Evolutionary conservation across 2,113 vertebrate genomes (phyloP), one percentile per base, ranked within the genome.

Genomic region (Hyperoodon ampullatus): DNA sequence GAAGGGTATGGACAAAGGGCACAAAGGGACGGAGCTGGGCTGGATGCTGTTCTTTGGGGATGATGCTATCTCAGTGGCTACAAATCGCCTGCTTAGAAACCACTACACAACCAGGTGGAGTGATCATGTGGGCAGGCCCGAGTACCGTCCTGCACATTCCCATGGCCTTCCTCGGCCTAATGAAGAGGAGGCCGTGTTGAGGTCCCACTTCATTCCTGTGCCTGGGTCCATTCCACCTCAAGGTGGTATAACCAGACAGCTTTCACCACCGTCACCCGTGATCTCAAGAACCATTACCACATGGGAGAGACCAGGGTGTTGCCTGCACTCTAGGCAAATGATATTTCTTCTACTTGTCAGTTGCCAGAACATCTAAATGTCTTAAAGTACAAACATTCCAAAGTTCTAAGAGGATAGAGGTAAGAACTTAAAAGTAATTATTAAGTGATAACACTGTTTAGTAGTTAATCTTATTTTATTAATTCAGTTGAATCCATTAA

Each of bases 391-490:
- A 90, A 81, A 88, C 18, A 81, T 47, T 55, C 23, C 44, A 13
- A 72, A 80, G 24, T 47, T 30, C 58, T 47, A 47, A 58, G 50
- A 94, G 13, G 35, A 47, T 4, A 44, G n/a, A 89, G 35, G 26
- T 42, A 5, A 85, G 47, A 85, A 92, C 14, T 70, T 53, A 42
- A 85, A 94, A 81, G 28, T 65, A 74, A 61, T 24, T n/a, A 35
- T 15, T 58, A 90, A 75, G 60, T 26, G 66, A 58, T 58, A 71
- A 39, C 65, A 75, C 7, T 42, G 80, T 23, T 47, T 50, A 75
- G 21, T 39, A 68, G 42, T 89, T 55, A 70, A 66, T 81, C 65
- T 81, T 78, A 94, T 92, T 84, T 60, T 74, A 28, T 55, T 58
- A 63, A 71, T 53, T 88, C n/a, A 35, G 68, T 9, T 42, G 42